A percentile compares a stretch with the other conserved stretches of the same genome.
These are phyloP conservation scores for Oscheius sp. DNA, from an alignment of 2,888 invertebrate species.

Conservation along the genomic window DNA sequence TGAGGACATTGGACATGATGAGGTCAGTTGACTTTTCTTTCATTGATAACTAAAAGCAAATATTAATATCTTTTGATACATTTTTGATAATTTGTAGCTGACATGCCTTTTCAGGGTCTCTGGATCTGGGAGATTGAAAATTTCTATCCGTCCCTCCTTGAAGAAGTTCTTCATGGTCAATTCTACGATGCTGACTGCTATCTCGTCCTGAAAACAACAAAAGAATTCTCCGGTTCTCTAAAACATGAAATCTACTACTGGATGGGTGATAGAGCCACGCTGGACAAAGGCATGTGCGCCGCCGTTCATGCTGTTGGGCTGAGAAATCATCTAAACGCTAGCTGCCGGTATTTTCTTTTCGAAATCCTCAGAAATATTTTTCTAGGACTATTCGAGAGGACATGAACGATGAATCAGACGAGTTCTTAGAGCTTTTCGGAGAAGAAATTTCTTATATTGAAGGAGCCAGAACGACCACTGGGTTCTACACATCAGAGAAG, in stretches of 20 bases:
- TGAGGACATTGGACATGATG: constrained; percentile 83
- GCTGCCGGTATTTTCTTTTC: constrained; percentile 52
- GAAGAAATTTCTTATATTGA: constrained; percentile 91
- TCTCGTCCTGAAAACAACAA: constrained; percentile 77
- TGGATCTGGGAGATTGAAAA: constrained; percentile 99
- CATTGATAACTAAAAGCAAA: background rate
- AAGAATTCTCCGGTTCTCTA: constrained; percentile 76
- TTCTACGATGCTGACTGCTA: constrained; percentile 97
- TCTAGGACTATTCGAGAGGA: constrained; percentile 87
- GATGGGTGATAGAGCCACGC: constrained; percentile 86
- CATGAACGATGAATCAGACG: constrained; percentile 94
- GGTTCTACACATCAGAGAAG: constrained; percentile 88
- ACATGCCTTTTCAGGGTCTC: constrained; percentile 75
- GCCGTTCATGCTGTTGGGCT: constrained; percentile 99
- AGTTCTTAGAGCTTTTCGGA: constrained; percentile 90
- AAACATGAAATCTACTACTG: constrained; percentile 97
- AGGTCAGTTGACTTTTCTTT: constrained; percentile 13
- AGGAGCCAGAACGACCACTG: constrained; percentile 95
- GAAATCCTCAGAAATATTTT: background rate
- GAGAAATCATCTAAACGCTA: constrained; percentile 90
- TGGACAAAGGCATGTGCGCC: constrained; percentile 93
- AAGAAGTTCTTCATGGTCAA: constrained; percentile 87
- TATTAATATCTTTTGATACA: background rate
- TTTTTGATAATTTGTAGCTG: background rate
- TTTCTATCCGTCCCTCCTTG: constrained; percentile 91